A percentile compares a stretch with the other conserved stretches of the same genome.
Conservation (phyloP, 2,888 invertebrate genomes). For the Tinea pellionella region DNA sequence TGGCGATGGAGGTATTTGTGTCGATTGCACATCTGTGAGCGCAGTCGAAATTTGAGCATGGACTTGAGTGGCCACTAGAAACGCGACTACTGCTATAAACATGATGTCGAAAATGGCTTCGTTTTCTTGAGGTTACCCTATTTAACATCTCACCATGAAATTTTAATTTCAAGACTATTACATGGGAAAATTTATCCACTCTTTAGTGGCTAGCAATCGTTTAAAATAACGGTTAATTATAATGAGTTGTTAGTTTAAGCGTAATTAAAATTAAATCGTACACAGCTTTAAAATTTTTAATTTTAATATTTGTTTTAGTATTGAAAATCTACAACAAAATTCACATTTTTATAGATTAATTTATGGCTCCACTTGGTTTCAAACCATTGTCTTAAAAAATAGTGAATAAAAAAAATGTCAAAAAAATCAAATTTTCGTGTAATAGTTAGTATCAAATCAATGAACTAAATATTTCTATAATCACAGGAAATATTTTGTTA, state of each 20-base stretch:
- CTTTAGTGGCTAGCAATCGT: constrained; percentile 19
- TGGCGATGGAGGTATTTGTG: constrained; percentile 34
- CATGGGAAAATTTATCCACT: constrained; percentile 33
- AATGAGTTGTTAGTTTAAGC: constrained; percentile 18
- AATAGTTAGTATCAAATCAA: too few relatives aligned
- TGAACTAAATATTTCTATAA: too few relatives aligned
- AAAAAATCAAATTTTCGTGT: too few relatives aligned
- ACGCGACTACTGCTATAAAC: constrained; percentile 41
- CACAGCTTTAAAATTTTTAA: too few relatives aligned
- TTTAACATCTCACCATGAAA: constrained; percentile 61
- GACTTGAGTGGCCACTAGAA: constrained; percentile 29
- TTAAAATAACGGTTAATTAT: constrained; percentile 34
- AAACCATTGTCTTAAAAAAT: too few relatives aligned
- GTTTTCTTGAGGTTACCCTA: constrained; percentile 35
- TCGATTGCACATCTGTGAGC: constrained; percentile 38
- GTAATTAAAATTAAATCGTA: too few relatives aligned
- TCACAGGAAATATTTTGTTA: too few relatives aligned
- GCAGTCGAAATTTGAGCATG: constrained; percentile 35
- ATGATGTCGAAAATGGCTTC: constrained; percentile 55
- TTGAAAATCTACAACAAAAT: too few relatives aligned
- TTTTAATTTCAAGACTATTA: constrained; percentile 47
- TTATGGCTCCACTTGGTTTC: too few relatives aligned
- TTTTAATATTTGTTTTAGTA: too few relatives aligned
- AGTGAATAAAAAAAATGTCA: too few relatives aligned
- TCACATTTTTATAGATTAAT: too few relatives aligned